A percentile compares a stretch with the other conserved stretches of the same genome.
Evolutionary conservation across 1,140 invertebrate species (phyloP).

Genomic region (Theocolax elegans): DNA sequence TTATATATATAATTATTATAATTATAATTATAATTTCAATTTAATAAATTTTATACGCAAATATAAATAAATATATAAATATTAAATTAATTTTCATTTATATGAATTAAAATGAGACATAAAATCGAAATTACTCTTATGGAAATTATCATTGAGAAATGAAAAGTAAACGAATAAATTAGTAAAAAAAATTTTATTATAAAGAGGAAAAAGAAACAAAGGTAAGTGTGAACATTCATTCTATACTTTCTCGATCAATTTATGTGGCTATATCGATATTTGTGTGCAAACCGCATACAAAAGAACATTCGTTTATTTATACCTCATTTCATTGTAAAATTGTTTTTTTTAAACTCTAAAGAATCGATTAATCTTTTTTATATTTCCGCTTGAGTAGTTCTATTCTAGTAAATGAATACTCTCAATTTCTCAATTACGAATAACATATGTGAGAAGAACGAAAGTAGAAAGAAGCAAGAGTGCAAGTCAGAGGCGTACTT

Average conservation of each 20-base stretch:
- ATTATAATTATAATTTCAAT: too few species aligned
- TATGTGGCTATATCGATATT: too few species aligned
- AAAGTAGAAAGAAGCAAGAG: constrained; percentile 8
- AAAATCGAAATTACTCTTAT: too few species aligned
- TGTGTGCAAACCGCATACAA: too few species aligned
- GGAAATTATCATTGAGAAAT: too few species aligned
- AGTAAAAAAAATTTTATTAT: not conserved
- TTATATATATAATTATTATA: too few species aligned
- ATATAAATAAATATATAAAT: too few species aligned
- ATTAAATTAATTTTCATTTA: too few species aligned
- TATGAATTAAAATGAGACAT: too few species aligned
- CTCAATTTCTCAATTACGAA: not conserved
- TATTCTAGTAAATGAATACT: not conserved
- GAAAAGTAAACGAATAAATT: too few species aligned
- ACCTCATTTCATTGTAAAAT: not conserved
- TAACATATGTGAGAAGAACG: not conserved
- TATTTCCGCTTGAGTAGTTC: constrained; percentile 8
- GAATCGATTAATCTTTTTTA: constrained; percentile 28
- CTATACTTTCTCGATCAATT: not conserved
- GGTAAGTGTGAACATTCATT: not conserved
- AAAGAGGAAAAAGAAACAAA: not conserved
- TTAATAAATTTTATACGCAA: too few species aligned
- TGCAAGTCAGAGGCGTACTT: not conserved
- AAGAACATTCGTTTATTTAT: not conserved
- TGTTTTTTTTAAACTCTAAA: not conserved